These are phyloP conservation scores for Microchirus variegatus DNA, from an alignment of 2,797 vertebrate genomes.

Conservation along the genomic window DNA sequence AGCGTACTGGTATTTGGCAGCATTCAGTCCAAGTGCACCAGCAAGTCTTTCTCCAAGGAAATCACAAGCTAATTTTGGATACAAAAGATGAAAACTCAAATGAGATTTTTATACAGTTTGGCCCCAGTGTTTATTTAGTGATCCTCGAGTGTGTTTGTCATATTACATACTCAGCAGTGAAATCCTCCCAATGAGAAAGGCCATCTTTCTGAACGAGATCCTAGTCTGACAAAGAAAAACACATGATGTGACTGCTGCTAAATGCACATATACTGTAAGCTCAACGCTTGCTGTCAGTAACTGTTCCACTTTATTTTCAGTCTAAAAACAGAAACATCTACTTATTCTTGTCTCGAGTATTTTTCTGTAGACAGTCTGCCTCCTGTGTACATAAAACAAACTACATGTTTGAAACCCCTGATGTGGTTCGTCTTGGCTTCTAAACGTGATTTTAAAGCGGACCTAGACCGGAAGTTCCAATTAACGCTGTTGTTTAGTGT, in stretches of 20 bases:
- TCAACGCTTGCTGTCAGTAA: no score
- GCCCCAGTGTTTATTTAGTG: no score
- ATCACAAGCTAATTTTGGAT: slow-evolving; percentile 76
- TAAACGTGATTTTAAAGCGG: no score
- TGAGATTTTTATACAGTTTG: not conserved
- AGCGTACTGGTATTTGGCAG: slow-evolving; percentile 82
- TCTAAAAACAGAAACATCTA: no score
- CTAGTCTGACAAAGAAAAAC: slow-evolving; percentile 46
- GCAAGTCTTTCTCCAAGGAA: slow-evolving; percentile 80
- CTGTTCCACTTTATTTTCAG: no score
- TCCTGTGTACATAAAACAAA: no score
- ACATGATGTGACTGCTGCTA: not conserved
- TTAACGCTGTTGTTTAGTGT: no score
- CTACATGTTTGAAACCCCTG: no score
- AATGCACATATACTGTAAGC: not conserved
- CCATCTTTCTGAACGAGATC: slow-evolving; percentile 71
- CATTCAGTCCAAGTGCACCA: slow-evolving; percentile 73
- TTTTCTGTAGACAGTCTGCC: no score
- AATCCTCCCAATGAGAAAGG: slow-evolving; percentile 60
- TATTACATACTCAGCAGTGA: slow-evolving; percentile 76
- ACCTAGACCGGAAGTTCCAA: no score
- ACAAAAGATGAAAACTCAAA: slow-evolving; percentile 1
- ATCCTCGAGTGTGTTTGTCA: not conserved
- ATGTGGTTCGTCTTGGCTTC: no score
- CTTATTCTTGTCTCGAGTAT: no score